Conservation (phyloP, 2,113 vertebrate genomes). For the Abramis brama region DNA sequence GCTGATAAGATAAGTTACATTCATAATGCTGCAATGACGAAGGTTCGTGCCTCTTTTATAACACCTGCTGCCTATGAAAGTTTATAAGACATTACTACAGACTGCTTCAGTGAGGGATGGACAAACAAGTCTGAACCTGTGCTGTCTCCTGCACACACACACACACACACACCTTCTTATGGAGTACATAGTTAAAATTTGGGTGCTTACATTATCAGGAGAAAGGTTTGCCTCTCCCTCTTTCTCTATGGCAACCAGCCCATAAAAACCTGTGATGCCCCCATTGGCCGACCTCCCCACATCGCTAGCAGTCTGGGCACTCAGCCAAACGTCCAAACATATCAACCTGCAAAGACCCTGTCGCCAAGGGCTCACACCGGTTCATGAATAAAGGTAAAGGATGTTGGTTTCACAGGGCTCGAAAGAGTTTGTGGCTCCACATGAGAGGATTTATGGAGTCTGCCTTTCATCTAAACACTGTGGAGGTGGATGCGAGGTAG, state of each 20-base stretch:
- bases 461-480: conserved; percentile 12
- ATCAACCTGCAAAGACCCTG: conserved; percentile 65
- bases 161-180: background rate
- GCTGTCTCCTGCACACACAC: background rate
- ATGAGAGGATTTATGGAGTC: conserved; percentile 31
- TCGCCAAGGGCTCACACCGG: conserved; percentile 17
- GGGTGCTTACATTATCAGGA: conserved; percentile 45
- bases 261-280: conserved; percentile 58
- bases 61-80: conserved; percentile 14
- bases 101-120: background rate
- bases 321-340: conserved; percentile 68
- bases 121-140: conserved; percentile 22
- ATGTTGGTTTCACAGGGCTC: conserved; percentile 6
- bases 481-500: background rate
- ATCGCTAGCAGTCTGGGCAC: conserved; percentile 54
- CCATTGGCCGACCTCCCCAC: conserved; percentile 50
- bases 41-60: background rate
- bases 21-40: background rate
- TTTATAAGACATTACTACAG: background rate
- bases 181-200: conserved; percentile 42
- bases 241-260: conserved; percentile 55
- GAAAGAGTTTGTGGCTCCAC: background rate
- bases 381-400: conserved; percentile 45
- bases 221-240: conserved; percentile 39
- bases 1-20: background rate